Conservation (phyloP, 2,797 vertebrate genomes). For the Chromis chromis region DNA sequence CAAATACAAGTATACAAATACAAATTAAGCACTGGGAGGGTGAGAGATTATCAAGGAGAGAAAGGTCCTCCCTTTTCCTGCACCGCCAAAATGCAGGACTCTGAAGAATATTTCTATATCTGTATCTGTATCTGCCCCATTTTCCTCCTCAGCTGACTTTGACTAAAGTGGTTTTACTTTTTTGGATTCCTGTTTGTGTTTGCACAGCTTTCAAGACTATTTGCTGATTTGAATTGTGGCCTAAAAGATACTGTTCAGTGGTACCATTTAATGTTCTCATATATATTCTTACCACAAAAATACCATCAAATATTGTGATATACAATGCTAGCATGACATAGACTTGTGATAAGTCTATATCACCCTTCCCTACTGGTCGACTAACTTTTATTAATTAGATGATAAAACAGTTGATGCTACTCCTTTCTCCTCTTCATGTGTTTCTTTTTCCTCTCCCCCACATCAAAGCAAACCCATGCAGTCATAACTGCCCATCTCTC, state of each 20-base stretch:
- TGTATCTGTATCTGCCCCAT: too few relatives aligned
- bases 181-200: neutral
- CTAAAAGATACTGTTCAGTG: neutral
- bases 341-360: neutral
- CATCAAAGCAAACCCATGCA: slow-evolving; percentile 2
- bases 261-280: neutral
- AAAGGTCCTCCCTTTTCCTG: too few relatives aligned
- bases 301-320: neutral
- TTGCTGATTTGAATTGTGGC: neutral
- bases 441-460: slow-evolving; percentile 15
- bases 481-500: neutral
- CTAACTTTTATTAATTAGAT: slow-evolving; percentile 3
- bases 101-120: too few relatives aligned
- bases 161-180: too few relatives aligned
- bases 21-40: too few relatives aligned
- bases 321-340: too few relatives aligned
- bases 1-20: too few relatives aligned
- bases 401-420: neutral
- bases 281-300: neutral
- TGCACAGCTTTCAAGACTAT: neutral
- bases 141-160: too few relatives aligned
- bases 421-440: neutral
- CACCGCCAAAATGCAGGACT: too few relatives aligned
- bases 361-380: neutral
- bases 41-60: too few relatives aligned